phyloP scores from a whole-genome alignment of 2,113 vertebrate species.

The Ariopsis seemanni region DNA sequence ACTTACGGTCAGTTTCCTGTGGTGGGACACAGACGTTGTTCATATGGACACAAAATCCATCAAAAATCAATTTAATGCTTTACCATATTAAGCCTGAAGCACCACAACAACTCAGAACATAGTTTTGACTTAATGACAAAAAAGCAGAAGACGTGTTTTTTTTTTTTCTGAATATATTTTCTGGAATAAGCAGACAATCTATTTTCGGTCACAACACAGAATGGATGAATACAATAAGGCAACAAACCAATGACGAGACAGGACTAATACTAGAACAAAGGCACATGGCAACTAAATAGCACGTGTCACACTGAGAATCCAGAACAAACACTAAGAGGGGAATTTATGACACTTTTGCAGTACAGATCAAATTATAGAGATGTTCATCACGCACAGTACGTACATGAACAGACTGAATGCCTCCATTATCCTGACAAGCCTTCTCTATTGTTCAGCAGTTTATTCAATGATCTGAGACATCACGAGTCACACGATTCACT shows the following conservation, averaged over 20 bases:
- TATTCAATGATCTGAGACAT: background rate
- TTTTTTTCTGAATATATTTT: background rate
- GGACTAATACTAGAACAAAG: background rate
- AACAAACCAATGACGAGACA: background rate
- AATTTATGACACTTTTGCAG: background rate
- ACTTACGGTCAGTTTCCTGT: no score
- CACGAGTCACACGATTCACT: no score
- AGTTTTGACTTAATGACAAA: background rate
- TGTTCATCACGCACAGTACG: no score
- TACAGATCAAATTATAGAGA: constrained; percentile 6
- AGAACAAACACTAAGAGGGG: background rate
- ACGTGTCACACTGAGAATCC: background rate
- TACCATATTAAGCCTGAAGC: no score
- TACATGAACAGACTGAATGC: background rate
- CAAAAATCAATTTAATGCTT: no score
- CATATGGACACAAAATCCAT: no score
- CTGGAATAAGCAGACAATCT: background rate
- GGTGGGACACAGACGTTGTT: no score
- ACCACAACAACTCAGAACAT: background rate
- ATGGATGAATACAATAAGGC: background rate
- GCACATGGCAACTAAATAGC: background rate
- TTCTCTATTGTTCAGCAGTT: background rate
- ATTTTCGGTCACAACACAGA: background rate
- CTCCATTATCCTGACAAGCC: constrained; percentile 8
- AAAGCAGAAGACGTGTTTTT: background rate